A percentile compares a stretch with the other conserved stretches of the same genome.
phyloP scores from a whole-genome alignment of 2,113 vertebrate species.

The Embiotoca jacksoni region DNA sequence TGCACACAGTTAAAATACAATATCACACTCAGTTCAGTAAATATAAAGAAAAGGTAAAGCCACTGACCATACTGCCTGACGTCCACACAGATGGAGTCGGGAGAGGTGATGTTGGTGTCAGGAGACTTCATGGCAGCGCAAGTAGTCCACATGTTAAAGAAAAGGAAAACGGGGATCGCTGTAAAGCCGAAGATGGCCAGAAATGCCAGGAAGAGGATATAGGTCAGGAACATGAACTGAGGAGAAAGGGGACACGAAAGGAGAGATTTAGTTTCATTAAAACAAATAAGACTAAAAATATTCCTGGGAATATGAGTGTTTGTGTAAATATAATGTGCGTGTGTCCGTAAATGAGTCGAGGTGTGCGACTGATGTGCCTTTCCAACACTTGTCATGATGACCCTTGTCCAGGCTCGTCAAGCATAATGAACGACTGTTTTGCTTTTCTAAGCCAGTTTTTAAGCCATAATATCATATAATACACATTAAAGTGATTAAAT shows the following conservation, averaged over 20 bases:
- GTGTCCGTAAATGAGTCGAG: not conserved
- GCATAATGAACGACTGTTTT: not conserved
- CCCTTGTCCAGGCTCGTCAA: not conserved
- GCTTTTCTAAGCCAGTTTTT: slow-evolving; percentile 23
- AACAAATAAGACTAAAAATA: slow-evolving; percentile 1
- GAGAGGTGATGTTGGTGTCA: slow-evolving; percentile 89
- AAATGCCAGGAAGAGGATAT: slow-evolving; percentile 94
- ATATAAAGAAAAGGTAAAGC: not conserved
- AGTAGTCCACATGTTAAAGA: slow-evolving; percentile 97
- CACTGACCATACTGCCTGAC: slow-evolving; percentile 94
- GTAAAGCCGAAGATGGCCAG: slow-evolving; percentile 97
- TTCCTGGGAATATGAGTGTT: slow-evolving; percentile 11
- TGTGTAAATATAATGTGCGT: slow-evolving; percentile 6
- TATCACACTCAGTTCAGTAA: not conserved
- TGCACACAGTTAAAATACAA: too few species aligned
- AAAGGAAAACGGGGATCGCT: slow-evolving; percentile 96
- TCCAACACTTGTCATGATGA: not conserved
- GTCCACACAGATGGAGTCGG: slow-evolving; percentile 97
- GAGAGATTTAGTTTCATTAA: not conserved
- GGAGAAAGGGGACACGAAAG: slow-evolving; percentile 4
- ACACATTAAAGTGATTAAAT: slow-evolving; percentile 14
- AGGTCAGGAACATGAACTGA: slow-evolving; percentile 98
- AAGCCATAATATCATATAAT: slow-evolving; percentile 8
- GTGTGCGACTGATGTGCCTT: not conserved
- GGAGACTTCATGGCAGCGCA: slow-evolving; percentile 93